These are phyloP conservation scores for Atethmia centrago DNA, from an alignment of 2,888 invertebrate genomes.

Conservation along the genomic window DNA sequence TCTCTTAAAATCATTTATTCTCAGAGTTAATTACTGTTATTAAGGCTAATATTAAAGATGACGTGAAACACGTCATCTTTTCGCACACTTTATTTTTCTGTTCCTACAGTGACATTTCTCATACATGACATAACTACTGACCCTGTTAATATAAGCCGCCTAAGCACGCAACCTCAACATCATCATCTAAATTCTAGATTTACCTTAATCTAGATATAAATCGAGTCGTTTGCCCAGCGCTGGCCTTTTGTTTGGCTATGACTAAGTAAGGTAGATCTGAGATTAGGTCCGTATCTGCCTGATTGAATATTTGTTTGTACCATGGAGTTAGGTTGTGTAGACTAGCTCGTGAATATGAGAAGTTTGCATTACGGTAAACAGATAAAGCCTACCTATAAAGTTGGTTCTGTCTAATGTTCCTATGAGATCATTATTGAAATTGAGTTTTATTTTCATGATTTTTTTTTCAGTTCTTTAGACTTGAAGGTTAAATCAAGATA, in stretches of 20 bases:
- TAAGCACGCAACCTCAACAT: constrained; percentile 27
- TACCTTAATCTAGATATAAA: constrained; percentile 20
- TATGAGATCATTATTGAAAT: no score
- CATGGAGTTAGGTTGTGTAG: not conserved
- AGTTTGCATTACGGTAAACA: not conserved
- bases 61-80: not conserved
- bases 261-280: constrained; percentile 18
- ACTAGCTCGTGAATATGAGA: not conserved
- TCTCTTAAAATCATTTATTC: not conserved
- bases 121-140: not conserved
- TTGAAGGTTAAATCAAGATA: not conserved
- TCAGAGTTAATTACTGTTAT: not conserved
- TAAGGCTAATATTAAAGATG: not conserved
- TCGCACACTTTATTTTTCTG: not conserved
- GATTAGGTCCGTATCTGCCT: constrained; percentile 27
- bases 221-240: constrained; percentile 10
- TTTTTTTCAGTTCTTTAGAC: not conserved
- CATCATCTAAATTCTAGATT: constrained; percentile 27
- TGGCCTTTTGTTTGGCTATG: constrained; percentile 29
- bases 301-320: constrained; percentile 42
- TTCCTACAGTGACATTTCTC: not conserved
- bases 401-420: not conserved
- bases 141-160: constrained; percentile 11
- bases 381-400: not conserved
- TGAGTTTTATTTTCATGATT: no score